Base-by-base conservation (phyloP, 2,113 vertebrate genomes). In the Arvicanthis niloticus region DNA sequence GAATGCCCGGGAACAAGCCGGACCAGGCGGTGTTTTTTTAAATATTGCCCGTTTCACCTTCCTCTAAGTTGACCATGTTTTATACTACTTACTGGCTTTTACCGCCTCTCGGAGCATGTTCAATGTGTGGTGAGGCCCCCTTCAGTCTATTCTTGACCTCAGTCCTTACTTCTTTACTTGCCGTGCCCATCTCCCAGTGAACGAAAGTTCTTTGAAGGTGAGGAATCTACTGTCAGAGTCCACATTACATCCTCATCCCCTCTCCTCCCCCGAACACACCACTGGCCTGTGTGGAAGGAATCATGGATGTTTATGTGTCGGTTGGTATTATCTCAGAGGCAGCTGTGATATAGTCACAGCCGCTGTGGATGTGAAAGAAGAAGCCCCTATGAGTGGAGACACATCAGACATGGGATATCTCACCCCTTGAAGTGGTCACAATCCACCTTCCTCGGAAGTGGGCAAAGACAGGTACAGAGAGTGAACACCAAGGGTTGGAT, bases 131-230 rank as follows among this genome's bases (percentile, higher is more conserved):
- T 21, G 37, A n/a, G 24, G 19, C 17, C 34, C 1, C 84, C 73
- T 89, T 65, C 12, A 10, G 34, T 17, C 19, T 88, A 67, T 85
- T 70, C 8, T 1, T 62, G 62, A 89, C 29, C 40, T 68, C 53
- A 40, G 12, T 51, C 48, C 21, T 65, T n/a, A 48, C 22, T 24
- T 65, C 58, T 89, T 91, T 68, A n/a, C 92, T 68, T 81, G 51
- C 31, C 29, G 22, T 0, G 26, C 42, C 45, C 80, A 42, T 60
- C 24, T 89, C 76, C 75, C 86, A 53, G 21, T 10, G 80, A 81
- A 58, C 15, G 22, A 80, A 93, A 70, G 76, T 24, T 56, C 75
- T 95, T 95, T 40, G 7, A 91, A 86, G 67, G 51, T 56, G 45
- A 92, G 45, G 40, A 81, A 48, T 51, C 58, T 34, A 10, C 19